Conservation (phyloP, 2,797 vertebrate genomes). For the Diceros bicornis region DNA sequence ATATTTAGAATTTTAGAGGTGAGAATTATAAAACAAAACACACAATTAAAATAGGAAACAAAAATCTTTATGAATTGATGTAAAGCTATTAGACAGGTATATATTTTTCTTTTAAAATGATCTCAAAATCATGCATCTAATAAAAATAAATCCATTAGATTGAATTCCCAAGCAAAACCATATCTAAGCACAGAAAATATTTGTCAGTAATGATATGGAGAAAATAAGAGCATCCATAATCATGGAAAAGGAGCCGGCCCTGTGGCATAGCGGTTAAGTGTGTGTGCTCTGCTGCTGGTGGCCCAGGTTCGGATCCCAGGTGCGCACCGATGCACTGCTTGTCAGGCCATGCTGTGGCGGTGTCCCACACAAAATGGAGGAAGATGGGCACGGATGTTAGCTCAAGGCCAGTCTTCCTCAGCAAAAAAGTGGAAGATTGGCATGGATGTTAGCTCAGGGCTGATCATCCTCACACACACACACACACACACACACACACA, state of each 20-base stretch:
- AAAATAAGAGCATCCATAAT: background rate
- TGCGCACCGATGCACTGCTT: too few species aligned
- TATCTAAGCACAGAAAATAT: background rate
- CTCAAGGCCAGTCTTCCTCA: too few species aligned
- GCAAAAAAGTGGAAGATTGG: too few species aligned
- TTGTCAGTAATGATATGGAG: background rate
- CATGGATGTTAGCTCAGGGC: too few species aligned
- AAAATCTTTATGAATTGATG: background rate
- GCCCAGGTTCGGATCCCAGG: too few species aligned
- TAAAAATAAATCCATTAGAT: background rate
- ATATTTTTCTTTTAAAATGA: background rate
- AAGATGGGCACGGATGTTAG: too few species aligned
- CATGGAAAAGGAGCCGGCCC: background rate
- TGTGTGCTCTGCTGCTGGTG: too few species aligned
- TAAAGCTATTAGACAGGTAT: background rate
- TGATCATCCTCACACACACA: too few species aligned
- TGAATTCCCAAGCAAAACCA: constrained; percentile 22
- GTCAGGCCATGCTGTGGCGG: too few species aligned
- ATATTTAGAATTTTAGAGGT: constrained; percentile 34
- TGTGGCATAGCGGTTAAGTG: too few species aligned
- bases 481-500: too few species aligned
- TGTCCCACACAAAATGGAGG: too few species aligned
- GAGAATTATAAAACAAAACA: background rate
- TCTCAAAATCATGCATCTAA: background rate
- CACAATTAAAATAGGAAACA: background rate